Percentiles rank a stretch among this genome's conserved stretches.
Conservation (phyloP, 1,140 invertebrate species). For the Linepithema humile region DNA sequence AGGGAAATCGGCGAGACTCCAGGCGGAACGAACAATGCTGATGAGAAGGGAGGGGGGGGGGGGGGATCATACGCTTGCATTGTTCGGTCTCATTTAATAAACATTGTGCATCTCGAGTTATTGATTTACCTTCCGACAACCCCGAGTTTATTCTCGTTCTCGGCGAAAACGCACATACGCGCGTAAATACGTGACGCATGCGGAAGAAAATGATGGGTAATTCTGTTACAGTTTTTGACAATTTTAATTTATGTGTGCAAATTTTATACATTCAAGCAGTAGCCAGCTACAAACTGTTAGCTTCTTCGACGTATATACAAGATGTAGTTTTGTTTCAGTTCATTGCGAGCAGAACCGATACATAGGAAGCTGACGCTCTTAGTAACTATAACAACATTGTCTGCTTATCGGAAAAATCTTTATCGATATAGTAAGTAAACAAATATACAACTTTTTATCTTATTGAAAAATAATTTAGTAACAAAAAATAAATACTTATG, state of each 20-base stretch:
- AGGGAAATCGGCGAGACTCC: background rate
- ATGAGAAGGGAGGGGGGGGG: background rate
- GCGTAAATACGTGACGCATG: background rate
- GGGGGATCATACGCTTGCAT: background rate
- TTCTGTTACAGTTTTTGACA: background rate
- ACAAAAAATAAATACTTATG: too few relatives aligned
- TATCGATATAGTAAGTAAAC: background rate
- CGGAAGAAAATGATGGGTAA: background rate
- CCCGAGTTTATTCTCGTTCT: constrained; percentile 2
- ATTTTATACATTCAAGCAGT: background rate
- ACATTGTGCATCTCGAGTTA: constrained; percentile 9
- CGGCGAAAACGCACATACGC: background rate
- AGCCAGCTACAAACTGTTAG: background rate
- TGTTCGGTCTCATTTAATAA: constrained; percentile 6
- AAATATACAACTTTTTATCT: too few relatives aligned
- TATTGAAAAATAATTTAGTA: too few relatives aligned
- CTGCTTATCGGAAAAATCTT: background rate
- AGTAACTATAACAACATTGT: constrained; percentile 14
- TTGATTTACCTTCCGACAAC: background rate
- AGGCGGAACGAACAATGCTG: background rate
- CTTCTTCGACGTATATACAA: background rate
- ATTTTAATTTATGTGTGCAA: constrained; percentile 13
- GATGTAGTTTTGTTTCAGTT: background rate
- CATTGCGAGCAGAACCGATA: constrained; percentile 31
- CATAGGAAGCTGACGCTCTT: constrained; percentile 12